Conservation (phyloP, 2,797 vertebrate genomes). For the Melanotaenia trifasciata region DNA sequence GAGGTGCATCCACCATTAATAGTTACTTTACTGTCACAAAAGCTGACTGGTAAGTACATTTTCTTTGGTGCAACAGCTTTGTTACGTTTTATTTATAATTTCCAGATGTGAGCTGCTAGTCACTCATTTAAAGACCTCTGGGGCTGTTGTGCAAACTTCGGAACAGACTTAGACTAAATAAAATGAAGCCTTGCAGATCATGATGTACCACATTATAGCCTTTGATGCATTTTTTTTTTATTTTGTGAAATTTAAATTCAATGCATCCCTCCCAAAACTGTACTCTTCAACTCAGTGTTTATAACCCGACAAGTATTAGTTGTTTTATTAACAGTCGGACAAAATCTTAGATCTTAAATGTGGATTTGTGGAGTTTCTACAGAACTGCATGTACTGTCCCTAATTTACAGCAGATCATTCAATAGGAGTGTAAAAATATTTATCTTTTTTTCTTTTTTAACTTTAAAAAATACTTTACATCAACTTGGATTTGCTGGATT, state of each 20-base stretch:
- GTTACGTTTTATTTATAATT: slow-evolving; percentile 7
- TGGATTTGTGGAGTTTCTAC: neutral
- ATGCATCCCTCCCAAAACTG: no score
- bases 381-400: neutral
- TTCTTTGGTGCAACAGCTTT: slow-evolving; percentile 1
- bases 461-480: no score
- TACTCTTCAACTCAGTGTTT: no score
- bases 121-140: neutral
- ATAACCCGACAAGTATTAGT: neutral
- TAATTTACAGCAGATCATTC: slow-evolving; percentile 3
- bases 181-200: neutral
- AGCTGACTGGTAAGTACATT: neutral
- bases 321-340: neutral
- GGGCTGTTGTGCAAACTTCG: slow-evolving; percentile 18
- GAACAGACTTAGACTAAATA: neutral
- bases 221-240: neutral
- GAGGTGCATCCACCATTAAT: slow-evolving; percentile 25
- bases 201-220: rapidly evolving
- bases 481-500: no score
- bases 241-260: neutral
- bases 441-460: no score
- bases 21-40: neutral
- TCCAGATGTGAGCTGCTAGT: slow-evolving; percentile 42
- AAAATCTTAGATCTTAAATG: neutral
- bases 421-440: neutral